These are phyloP conservation scores for Torymus tubicola DNA, from an alignment of 2,888 invertebrate species.

Conservation along the genomic window DNA sequence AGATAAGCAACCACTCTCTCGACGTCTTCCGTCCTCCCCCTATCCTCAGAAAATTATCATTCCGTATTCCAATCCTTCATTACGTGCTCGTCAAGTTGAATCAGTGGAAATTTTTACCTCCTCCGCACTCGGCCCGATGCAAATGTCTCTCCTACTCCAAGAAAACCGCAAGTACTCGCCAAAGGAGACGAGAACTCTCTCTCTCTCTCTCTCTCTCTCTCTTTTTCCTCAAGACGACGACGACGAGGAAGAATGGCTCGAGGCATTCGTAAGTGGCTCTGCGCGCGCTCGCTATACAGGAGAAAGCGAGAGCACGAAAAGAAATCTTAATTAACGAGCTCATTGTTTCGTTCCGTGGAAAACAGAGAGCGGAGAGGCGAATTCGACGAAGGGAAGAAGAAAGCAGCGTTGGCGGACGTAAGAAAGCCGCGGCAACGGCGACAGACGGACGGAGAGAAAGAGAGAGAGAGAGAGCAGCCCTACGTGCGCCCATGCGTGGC, in stretches of 20 bases:
- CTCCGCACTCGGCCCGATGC: conserved; percentile 29
- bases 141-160: conserved; percentile 37
- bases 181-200: conserved; percentile 8
- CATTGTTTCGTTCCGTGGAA: conserved; percentile 83
- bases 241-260: conserved; percentile 53
- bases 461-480: not conserved
- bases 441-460: not conserved
- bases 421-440: not conserved
- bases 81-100: conserved; percentile 50
- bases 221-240: conserved; percentile 18
- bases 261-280: conserved; percentile 58
- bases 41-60: conserved; percentile 46
- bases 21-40: not conserved
- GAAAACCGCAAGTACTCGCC: not conserved
- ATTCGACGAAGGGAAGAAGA: conserved; percentile 61
- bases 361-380: conserved; percentile 77
- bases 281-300: not conserved
- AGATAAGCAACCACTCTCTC: conserved; percentile 26
- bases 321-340: conserved; percentile 88
- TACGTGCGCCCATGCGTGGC: conserved; percentile 28
- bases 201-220: no score
- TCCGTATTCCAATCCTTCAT: conserved; percentile 49
- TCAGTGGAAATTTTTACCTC: conserved; percentile 51
- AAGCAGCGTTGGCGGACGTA: not conserved
- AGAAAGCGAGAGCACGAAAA: conserved; percentile 76